Conservation (phyloP, 37 sponge, comb jelly and placozoan genomes). For the Hormiphora californensis region DNA sequence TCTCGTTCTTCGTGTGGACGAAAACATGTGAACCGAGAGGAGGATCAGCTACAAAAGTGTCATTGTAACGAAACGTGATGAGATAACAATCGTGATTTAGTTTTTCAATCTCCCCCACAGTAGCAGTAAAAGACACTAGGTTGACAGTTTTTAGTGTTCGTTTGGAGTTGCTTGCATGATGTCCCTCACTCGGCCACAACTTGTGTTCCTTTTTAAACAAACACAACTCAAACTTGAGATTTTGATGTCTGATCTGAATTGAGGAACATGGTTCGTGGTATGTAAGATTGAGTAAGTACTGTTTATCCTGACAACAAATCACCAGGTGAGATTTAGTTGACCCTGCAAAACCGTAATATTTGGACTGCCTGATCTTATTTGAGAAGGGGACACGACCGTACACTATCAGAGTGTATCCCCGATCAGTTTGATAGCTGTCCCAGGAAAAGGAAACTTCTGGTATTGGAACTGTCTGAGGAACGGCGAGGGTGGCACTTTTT, state of each 20-base stretch:
- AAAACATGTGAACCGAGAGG: constrained; percentile 6
- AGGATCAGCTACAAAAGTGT: not conserved
- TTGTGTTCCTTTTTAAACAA: not conserved
- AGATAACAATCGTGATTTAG: constrained; percentile 3
- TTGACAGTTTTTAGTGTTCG: not conserved
- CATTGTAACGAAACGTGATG: not conserved
- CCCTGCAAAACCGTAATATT: not conserved
- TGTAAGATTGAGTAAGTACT: not conserved
- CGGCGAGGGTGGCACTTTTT: not conserved
- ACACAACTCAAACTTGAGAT: constrained; percentile 4
- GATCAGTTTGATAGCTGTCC: constrained; percentile 47
- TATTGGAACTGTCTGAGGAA: not conserved
- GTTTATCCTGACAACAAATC: not conserved
- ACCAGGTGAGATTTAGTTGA: too few relatives aligned
- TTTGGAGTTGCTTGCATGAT: not conserved
- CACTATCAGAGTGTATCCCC: constrained; percentile 23
- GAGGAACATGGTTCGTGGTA: not conserved
- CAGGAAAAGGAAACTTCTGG: not conserved
- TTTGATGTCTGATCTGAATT: not conserved
- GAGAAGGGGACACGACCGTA: not conserved
- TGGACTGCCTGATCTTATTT: not conserved
- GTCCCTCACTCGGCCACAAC: constrained; percentile 8
- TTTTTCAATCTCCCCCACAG: not conserved
- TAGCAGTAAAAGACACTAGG: not conserved
- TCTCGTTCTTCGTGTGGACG: not conserved